These are phyloP conservation scores for Hippocampus guttulatus DNA, from an alignment of 2,113 vertebrate species.

Conservation along the genomic window DNA sequence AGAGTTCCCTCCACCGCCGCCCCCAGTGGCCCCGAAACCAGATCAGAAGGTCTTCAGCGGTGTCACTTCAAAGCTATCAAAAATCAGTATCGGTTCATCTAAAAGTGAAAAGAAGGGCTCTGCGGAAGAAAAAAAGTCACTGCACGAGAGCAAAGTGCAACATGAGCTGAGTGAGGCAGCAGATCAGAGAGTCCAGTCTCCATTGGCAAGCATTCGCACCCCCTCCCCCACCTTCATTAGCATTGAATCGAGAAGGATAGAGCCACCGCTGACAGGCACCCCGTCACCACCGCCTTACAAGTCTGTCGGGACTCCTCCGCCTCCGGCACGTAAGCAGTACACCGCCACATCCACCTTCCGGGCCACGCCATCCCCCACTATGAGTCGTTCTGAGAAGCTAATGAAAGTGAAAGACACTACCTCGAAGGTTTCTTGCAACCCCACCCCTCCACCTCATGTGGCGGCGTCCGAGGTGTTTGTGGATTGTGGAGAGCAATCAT, in stretches of 20 bases:
- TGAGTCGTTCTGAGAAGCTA: constrained; percentile 79
- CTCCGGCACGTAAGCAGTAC: constrained; percentile 62
- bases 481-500: constrained; percentile 69
- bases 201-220: constrained; percentile 73
- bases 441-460: constrained; percentile 53
- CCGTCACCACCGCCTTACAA: constrained; percentile 71
- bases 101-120: constrained; percentile 60
- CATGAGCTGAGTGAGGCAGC: constrained; percentile 49
- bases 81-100: constrained; percentile 61
- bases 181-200: constrained; percentile 65
- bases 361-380: constrained; percentile 74
- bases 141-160: constrained; percentile 53
- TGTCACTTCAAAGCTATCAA: constrained; percentile 62
- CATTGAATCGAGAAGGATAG: constrained; percentile 80
- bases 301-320: constrained; percentile 61
- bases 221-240: constrained; percentile 87
- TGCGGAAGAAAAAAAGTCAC: constrained; percentile 53
- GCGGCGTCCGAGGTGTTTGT: constrained; percentile 48
- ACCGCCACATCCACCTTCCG: constrained; percentile 61
- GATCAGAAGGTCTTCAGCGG: constrained; percentile 56
- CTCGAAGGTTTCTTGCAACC: constrained; percentile 70
- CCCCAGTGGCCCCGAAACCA: constrained; percentile 24
- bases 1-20: constrained; percentile 9
- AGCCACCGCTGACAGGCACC: constrained; percentile 68
- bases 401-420: constrained; percentile 79